Conservation (phyloP, 2,888 invertebrate species). For the Opisthograptis luteolata region DNA sequence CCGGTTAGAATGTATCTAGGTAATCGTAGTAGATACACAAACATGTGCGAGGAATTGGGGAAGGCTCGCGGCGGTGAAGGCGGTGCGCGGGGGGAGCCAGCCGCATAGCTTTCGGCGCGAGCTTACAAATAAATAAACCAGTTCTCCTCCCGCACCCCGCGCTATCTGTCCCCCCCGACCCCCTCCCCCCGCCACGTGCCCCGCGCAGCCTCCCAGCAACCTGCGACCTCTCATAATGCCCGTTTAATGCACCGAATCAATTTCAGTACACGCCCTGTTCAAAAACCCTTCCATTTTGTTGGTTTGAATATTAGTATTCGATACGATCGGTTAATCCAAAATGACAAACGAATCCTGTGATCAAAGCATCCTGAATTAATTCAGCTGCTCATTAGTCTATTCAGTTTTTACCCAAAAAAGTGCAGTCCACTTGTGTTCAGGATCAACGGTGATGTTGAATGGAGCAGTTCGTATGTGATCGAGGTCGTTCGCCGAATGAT, state of each 20-base stretch:
- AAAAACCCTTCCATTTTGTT: not conserved
- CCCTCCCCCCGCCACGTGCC: constrained; percentile 29
- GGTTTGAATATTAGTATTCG: not conserved
- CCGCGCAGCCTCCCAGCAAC: constrained; percentile 45
- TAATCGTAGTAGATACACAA: not conserved
- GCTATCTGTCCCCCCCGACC: constrained; percentile 12
- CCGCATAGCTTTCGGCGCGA: constrained; percentile 58
- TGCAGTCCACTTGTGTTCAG: not conserved
- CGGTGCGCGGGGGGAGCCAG: constrained; percentile 9
- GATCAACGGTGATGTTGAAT: not conserved
- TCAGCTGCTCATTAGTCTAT: too few species aligned
- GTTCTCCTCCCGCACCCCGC: constrained; percentile 48
- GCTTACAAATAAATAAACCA: constrained; percentile 74
- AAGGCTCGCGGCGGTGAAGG: not conserved
- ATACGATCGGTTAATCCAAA: too few species aligned
- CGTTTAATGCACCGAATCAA: constrained; percentile 56
- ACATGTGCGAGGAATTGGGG: constrained; percentile 1
- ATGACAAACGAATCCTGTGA: too few species aligned
- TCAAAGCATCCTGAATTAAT: too few species aligned
- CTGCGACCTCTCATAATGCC: constrained; percentile 44
- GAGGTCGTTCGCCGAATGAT: not conserved
- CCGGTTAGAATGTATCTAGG: not conserved
- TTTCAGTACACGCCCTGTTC: constrained; percentile 40
- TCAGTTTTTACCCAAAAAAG: too few species aligned
- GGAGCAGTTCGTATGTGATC: not conserved